These are phyloP conservation scores for Pseudorasbora parva DNA, from an alignment of 2,113 vertebrate species.

Conservation along the genomic window DNA sequence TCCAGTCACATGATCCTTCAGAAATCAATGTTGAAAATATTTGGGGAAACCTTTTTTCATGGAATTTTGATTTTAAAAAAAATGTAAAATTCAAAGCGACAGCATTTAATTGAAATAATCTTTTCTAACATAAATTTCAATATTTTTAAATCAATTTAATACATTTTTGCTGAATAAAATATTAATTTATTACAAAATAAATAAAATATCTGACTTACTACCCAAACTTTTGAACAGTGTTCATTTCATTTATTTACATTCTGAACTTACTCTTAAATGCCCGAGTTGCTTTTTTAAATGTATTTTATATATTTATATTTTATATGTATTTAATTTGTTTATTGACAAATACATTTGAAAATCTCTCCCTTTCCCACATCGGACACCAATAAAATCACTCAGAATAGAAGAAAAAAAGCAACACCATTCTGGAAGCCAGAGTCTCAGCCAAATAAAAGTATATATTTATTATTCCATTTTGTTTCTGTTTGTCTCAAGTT, in stretches of 20 bases:
- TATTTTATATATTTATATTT: background rate
- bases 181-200: too few relatives aligned
- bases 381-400: background rate
- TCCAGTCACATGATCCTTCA: background rate
- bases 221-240: background rate
- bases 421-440: background rate
- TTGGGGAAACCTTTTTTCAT: background rate
- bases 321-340: background rate
- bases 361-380: background rate
- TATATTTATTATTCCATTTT: too few relatives aligned
- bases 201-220: background rate
- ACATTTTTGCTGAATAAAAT: background rate
- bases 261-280: too few relatives aligned
- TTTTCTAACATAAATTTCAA: background rate
- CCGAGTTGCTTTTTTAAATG: too few relatives aligned
- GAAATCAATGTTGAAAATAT: background rate
- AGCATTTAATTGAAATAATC: background rate
- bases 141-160: background rate
- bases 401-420: background rate
- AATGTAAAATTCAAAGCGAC: background rate
- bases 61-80: background rate
- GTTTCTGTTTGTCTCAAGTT: too few relatives aligned
- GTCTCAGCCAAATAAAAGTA: too few relatives aligned
- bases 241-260: too few relatives aligned
- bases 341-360: background rate